Base-by-base conservation (phyloP, 92 coral and sea anemone genomes). In the Parazoanthus swiftii region DNA sequence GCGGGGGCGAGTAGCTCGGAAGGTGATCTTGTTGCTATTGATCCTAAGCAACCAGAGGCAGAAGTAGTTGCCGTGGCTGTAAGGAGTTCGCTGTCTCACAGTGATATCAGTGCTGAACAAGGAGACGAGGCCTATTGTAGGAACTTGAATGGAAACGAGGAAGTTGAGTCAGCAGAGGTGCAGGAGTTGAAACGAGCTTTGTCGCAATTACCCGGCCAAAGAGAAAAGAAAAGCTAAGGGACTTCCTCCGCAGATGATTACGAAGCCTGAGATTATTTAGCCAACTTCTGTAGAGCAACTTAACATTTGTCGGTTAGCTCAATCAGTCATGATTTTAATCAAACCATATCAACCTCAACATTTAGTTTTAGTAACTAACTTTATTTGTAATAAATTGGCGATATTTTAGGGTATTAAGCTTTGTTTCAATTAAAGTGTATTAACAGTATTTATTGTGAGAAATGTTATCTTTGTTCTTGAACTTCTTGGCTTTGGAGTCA, bases 171-270 rank as follows among this genome's bases (percentile, higher is more conserved):
- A 5, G 86, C 86, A 3, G 91, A 93, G 37, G 86, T 94, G 86
- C 90, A 91, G 76, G 86, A 91, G 44, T 88, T 94, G 84, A 92
- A 89, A 35, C 91, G 95, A 48, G 89, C 97, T 43, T 77, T 94
- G 63, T 85, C 94, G 21, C 94, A 94, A 71, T 74, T 93, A 42
- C 88, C 95, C 50, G 72, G 37, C 1, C 51, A 76, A 42, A 76
- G 54, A 44, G 80, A 70, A 72, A 84, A 71, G 87, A 84, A 46
- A 84, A 72, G 33, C 26, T 46, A 48, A 29, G 50, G 56, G 5
- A 25, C 37, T 51, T 67, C 46, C 48, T 37, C 80, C n/a, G 46
- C 29, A 39, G 54, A 42, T 23, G 38, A 2, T 37, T 9, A 15
- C 8, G 76, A 74, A 76, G 51, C 29, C 80, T 39, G 46, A 39